Conservation (phyloP, 2,113 vertebrate genomes). For the Apaloderma vittatum region DNA sequence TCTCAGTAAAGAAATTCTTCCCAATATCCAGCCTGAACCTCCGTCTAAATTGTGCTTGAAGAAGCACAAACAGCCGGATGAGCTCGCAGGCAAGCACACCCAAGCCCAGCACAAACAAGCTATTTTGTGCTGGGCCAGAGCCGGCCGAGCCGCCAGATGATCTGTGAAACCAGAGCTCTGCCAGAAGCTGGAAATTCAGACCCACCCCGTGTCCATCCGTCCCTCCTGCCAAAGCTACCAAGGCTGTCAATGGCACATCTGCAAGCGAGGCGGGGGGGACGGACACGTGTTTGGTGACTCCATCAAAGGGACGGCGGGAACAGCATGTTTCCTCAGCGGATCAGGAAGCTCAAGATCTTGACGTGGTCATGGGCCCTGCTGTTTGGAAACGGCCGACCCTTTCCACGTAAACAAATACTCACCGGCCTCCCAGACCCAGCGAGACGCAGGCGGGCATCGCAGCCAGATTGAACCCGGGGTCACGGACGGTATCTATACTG, state of each 20-base stretch:
- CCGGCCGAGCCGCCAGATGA: background rate
- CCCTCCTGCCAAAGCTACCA: background rate
- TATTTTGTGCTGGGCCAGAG: background rate
- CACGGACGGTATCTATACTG: background rate
- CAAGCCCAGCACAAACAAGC: slow-evolving; percentile 19
- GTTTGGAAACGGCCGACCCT: background rate
- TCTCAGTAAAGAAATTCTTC: no score
- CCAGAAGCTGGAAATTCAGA: background rate
- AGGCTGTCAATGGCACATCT: background rate
- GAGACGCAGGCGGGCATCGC: background rate
- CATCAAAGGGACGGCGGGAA: background rate
- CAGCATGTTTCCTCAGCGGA: background rate
- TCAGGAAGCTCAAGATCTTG: background rate
- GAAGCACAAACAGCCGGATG: background rate
- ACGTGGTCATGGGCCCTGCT: background rate
- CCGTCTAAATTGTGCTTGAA: background rate
- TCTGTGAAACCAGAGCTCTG: background rate
- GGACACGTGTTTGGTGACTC: accelerated
- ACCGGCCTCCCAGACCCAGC: background rate
- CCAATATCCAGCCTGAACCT: no score
- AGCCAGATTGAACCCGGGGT: background rate
- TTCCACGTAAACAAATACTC: background rate
- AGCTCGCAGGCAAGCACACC: background rate
- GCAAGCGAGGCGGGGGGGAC: background rate
- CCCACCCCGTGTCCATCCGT: accelerated